Conservation (phyloP, 2,113 vertebrate species). For the Tachuris rubrigastra region DNA sequence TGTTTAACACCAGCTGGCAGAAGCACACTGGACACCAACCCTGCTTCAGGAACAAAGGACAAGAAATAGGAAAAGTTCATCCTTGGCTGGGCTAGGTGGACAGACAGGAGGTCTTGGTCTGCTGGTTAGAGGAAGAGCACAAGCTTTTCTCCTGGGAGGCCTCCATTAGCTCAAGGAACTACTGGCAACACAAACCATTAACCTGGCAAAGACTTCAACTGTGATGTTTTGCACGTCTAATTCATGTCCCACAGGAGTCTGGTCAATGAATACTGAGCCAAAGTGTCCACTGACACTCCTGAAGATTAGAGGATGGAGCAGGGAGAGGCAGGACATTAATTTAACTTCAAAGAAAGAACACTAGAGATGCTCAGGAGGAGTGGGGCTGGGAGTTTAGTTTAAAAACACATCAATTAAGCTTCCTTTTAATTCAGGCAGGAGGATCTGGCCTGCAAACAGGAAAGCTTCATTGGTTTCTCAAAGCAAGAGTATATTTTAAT, state of each 20-base stretch:
- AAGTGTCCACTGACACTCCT: background rate
- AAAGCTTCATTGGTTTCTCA: conserved; percentile 74
- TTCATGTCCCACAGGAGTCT: background rate
- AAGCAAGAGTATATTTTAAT: conserved; percentile 84
- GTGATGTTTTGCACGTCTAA: background rate
- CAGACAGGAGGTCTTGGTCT: background rate
- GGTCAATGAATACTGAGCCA: background rate
- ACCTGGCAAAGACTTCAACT: background rate
- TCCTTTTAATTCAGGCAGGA: conserved; percentile 68
- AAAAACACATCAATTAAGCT: conserved; percentile 68
- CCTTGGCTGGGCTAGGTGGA: background rate
- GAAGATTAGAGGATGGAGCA: background rate
- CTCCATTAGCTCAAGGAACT: background rate
- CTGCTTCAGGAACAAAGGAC: background rate
- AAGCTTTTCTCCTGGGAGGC: background rate
- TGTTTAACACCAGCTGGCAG: background rate
- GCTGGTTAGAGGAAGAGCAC: background rate
- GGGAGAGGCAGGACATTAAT: background rate
- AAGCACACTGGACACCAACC: background rate
- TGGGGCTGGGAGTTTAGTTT: background rate
- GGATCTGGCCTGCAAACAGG: conserved; percentile 64
- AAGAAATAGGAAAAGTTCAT: background rate
- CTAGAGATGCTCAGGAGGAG: background rate
- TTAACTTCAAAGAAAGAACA: conserved; percentile 10
- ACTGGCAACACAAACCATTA: background rate